phyloP scores from a whole-genome alignment of 2,888 invertebrate genomes.

The Machimus rusticus region DNA sequence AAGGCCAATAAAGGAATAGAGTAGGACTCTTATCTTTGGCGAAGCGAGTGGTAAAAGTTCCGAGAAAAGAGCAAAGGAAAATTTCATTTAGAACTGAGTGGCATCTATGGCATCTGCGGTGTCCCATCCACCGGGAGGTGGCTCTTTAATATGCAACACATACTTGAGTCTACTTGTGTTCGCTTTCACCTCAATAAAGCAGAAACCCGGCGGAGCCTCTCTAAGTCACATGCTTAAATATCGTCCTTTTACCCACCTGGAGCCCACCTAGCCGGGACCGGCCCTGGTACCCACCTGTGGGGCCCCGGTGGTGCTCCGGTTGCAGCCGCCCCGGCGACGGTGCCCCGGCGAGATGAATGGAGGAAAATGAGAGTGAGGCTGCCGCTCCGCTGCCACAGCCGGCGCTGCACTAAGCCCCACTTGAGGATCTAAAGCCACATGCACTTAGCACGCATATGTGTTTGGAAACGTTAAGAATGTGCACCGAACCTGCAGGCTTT shows the following conservation, averaged over 20 bases:
- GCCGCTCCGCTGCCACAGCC: not conserved
- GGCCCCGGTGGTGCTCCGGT: not conserved
- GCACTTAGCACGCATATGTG: slow-evolving; percentile 23
- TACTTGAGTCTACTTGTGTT: slow-evolving; percentile 47
- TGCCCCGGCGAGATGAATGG: not conserved
- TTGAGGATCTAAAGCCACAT: slow-evolving; percentile 20
- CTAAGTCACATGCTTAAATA: slow-evolving; percentile 30
- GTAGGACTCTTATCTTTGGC: slow-evolving; percentile 40
- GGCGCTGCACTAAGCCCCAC: not conserved
- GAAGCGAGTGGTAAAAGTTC: slow-evolving; percentile 31
- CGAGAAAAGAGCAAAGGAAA: slow-evolving; percentile 48
- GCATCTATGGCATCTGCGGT: slow-evolving; percentile 43
- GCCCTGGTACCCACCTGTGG: slow-evolving; percentile 25
- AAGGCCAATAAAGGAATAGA: slow-evolving; percentile 46
- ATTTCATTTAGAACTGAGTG: slow-evolving; percentile 47
- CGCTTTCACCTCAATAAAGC: slow-evolving; percentile 42
- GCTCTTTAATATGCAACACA: slow-evolving; percentile 47
- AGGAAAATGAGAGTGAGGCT: slow-evolving; percentile 31
- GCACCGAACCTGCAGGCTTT: slow-evolving; percentile 16
- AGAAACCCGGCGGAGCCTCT: not conserved
- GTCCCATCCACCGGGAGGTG: slow-evolving; percentile 17
- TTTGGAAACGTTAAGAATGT: slow-evolving; percentile 11
- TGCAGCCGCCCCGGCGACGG: not conserved
- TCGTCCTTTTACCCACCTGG: slow-evolving; percentile 21
- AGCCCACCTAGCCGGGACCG: not conserved